Evolutionary conservation across 2,888 invertebrate genomes (phyloP).

Genomic region (Dermolepida albohirtum): DNA sequence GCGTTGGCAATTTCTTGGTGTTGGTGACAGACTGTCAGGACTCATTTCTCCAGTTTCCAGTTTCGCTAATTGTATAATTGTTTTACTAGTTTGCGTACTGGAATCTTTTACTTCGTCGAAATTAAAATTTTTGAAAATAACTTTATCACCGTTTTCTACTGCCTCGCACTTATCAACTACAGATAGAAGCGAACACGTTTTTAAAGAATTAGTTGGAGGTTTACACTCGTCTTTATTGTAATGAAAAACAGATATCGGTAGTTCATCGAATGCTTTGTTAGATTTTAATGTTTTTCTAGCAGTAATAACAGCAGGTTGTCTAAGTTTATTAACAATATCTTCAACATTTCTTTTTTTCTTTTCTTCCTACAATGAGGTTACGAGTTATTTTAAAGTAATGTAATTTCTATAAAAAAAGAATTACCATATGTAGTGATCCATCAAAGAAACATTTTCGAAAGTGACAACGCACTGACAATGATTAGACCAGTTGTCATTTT

Average conservation of each 20-base stretch:
- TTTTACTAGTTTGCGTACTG: constrained; percentile 72
- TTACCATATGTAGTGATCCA: constrained; percentile 36
- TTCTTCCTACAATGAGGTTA: constrained; percentile 38
- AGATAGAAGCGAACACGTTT: constrained; percentile 32
- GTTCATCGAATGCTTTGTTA: constrained; percentile 26
- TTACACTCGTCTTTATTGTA: constrained; percentile 11
- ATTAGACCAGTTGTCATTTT: constrained; percentile 8
- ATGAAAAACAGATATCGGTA: constrained; percentile 22
- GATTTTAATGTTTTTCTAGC: constrained; percentile 35
- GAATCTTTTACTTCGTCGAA: constrained; percentile 43
- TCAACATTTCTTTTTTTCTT: constrained; percentile 39
- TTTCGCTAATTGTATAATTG: constrained; percentile 68
- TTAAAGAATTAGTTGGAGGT: constrained; percentile 8
- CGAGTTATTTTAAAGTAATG: neutral
- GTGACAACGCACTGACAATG: constrained; percentile 22
- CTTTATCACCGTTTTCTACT: constrained; percentile 34
- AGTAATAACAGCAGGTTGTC: constrained; percentile 37
- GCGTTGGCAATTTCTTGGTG: constrained; percentile 48
- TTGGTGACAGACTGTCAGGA: constrained; percentile 58
- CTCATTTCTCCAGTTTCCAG: constrained; percentile 53
- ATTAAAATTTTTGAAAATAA: constrained; percentile 42
- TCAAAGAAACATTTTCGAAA: constrained; percentile 30
- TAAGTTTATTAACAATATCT: constrained; percentile 40
- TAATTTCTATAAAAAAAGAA: neutral
- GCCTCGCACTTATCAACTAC: constrained; percentile 37